Conservation (phyloP, 1,140 invertebrate species). For the Triops cancriformis region DNA sequence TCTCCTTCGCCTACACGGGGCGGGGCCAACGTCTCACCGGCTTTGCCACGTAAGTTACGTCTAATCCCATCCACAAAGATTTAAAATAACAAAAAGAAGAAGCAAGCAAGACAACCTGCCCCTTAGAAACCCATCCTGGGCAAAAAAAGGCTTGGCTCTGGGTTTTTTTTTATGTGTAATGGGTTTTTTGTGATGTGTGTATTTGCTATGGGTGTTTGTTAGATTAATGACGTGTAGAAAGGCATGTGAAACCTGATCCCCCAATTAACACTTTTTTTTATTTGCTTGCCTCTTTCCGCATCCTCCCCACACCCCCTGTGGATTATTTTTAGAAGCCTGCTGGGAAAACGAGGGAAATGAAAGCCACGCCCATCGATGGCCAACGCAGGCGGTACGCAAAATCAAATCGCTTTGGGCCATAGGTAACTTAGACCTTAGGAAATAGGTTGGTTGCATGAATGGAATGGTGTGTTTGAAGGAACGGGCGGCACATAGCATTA, state of each 20-base stretch:
- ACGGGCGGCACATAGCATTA: too few relatives aligned
- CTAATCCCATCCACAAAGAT: neutral
- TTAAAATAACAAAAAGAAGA: too few relatives aligned
- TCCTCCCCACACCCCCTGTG: slow-evolving; percentile 30
- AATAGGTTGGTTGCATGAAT: too few relatives aligned
- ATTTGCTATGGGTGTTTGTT: neutral
- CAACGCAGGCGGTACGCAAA: slow-evolving; percentile 68
- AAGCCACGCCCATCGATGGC: slow-evolving; percentile 48
- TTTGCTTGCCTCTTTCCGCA: slow-evolving; percentile 11
- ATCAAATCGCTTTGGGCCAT: slow-evolving; percentile 74
- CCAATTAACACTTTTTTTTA: slow-evolving; percentile 14
- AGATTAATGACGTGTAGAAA: neutral
- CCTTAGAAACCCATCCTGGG: neutral
- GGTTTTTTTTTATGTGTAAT: neutral
- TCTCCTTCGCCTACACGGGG: neutral
- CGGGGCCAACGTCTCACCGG: slow-evolving; percentile 22
- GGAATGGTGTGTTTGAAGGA: too few relatives aligned
- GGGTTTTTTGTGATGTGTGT: neutral
- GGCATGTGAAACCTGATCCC: slow-evolving; percentile 21
- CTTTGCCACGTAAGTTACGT: slow-evolving; percentile 2
- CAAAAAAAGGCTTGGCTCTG: neutral
- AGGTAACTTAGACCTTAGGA: slow-evolving; percentile 42
- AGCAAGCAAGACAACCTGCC: neutral
- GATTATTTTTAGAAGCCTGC: slow-evolving; percentile 9
- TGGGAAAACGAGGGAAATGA: neutral